Base-by-base conservation (phyloP, 2,113 vertebrate genomes). In the Spilogale gracilis region DNA sequence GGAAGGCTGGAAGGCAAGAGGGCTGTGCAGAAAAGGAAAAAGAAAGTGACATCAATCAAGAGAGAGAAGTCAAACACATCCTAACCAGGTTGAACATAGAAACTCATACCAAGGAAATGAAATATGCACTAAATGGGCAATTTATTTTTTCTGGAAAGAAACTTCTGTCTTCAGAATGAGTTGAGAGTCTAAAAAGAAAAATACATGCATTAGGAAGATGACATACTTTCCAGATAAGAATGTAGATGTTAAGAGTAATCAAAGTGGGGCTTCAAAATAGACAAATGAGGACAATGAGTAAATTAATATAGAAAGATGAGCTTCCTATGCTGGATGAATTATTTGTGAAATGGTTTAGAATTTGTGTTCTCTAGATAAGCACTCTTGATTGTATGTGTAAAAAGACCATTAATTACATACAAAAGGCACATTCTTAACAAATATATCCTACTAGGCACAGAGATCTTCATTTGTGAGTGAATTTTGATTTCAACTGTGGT, bases 41-140 rank as follows among this genome's bases (percentile, higher is more conserved):
- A 74, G 92, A 89, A 94, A 89, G 78, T 25, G 85, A 89, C 91
- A 93, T 93, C 91, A 95, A 97, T 97, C 95, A 89, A 96, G 50
- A 96, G 67, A 83, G 61, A 88, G 17, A 84, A 97, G 86, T 60
- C 97, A 96, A 94, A 97, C 92, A 74, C 56, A 48, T 74, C 61
- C 60, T 93, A 93, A 93, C 50, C 30, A 3, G 27, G 67, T 5
- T 80, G 71, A 94, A 93, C 85, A 87, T 5, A 71, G 81, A 92
- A 84, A 95, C n/a, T 21, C 9, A 89, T 25, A 69, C n/a, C 56
- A 93, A 91, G 9, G 32, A 91, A 97, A 87, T 95, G 67, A 96
- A 96, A 95, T 73, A 85, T 2, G 25, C 61, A 74, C 7, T 54
- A 94, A 93, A 76, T 73, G 32, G 71, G 21, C 48, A 65, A 85